A percentile compares a stretch with the other conserved stretches of the same genome.
These are phyloP conservation scores for Girardia tigrina DNA, from an alignment of 2,888 invertebrate species.

Conservation along the genomic window DNA sequence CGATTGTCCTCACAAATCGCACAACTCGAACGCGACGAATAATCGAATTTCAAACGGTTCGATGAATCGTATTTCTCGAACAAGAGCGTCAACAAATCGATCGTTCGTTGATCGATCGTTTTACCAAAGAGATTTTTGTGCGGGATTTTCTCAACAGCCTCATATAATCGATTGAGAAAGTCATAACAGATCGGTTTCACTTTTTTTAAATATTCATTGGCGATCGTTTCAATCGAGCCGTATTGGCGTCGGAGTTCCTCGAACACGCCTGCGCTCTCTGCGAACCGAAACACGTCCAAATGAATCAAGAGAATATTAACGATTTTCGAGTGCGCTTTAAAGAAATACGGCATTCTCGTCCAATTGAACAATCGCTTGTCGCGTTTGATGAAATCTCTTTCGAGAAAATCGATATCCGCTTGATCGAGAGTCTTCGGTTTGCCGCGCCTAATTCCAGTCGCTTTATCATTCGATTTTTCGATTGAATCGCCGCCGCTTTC, in stretches of 20 bases:
- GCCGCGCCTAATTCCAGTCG: too few relatives aligned
- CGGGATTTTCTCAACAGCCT: neutral
- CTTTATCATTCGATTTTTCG: too few relatives aligned
- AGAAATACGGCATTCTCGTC: neutral
- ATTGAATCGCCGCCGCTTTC: too few relatives aligned
- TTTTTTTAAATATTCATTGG: neutral
- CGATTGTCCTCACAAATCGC: neutral
- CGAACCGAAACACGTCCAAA: neutral
- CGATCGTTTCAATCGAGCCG: neutral
- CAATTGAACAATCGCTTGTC: conserved; percentile 7
- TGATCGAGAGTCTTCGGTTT: too few relatives aligned
- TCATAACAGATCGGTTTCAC: neutral
- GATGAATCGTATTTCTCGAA: neutral
- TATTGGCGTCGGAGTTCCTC: neutral
- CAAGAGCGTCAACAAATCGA: neutral
- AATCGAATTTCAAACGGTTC: neutral
- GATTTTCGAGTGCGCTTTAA: neutral
- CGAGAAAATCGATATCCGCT: too few relatives aligned
- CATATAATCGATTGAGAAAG: neutral
- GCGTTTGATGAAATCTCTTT: too few relatives aligned
- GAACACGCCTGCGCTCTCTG: neutral
- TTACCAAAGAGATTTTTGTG: neutral
- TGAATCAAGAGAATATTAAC: neutral
- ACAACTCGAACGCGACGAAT: neutral
- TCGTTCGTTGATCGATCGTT: neutral